Evolutionary conservation across 2,888 invertebrate genomes (phyloP), one percentile per base, ranked within the genome.

Genomic region (Leptinotarsa tumamoca): DNA sequence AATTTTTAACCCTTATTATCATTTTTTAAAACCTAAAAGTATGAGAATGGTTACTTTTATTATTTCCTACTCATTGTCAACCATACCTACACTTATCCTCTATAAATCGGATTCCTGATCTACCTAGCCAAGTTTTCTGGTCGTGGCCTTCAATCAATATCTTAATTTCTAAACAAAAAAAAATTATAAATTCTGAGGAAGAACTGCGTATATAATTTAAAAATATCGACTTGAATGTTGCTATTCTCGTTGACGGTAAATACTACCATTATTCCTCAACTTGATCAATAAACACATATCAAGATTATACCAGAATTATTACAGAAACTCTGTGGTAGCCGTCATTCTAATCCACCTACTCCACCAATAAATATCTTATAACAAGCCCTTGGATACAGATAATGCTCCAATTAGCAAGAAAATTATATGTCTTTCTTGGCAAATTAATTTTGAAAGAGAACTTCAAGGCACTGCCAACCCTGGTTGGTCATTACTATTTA

Each of bases 261-360:
- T 14, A 13, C 58, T 23, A 4, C 58, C 14, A 23, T 15, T 58
- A 58, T 15, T 58, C 56, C 23, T n/a, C 56, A 21, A 23, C 23
- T 58, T 15, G 58, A 58, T n/a, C 63, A 63, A 43, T 43, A 63
- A 63, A n/a, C 63, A 43, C 18, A 63, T 63, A 33, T 63, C 43
- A 63, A 43, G 63, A 63, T 63, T 63, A 63, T 63, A 63, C 63
- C 63, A 18, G 33, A 63, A 63, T 63, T 63, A 63, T 63, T 13
- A 63, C 43, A 63, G 33, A n/a, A n/a, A 63, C 33, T 63, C 33
- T 63, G 43, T 63, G 2, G 63, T 63, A 63, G 63, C 63, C 63
- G 43, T 63, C 27, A 63, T 63, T 33, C 43, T 33, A 63, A 63
- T 63, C 63, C 63, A 63, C 63, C 63, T 33, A 63, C 63, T 63